These are phyloP conservation scores for Scelioninae gen. 2 DNA, from an alignment of 2,888 invertebrate species.

Conservation along the genomic window DNA sequence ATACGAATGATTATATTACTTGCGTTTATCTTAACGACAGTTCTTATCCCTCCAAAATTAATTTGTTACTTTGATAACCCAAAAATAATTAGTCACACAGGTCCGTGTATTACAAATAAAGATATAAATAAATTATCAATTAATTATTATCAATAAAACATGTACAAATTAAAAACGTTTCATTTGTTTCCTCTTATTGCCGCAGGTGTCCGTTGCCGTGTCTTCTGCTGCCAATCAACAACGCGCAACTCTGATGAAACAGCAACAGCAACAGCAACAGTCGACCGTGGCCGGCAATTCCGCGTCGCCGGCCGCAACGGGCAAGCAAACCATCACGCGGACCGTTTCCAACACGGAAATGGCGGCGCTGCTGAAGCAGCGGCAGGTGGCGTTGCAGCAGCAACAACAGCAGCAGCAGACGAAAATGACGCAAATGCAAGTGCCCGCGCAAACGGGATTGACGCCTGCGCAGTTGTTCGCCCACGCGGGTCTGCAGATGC, in stretches of 20 bases:
- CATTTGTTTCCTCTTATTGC: too few species aligned
- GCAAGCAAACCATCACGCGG: conserved; percentile 76
- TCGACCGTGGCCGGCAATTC: conserved; percentile 58
- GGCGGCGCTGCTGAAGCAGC: conserved; percentile 78
- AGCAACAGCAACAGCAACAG: conserved; percentile 57
- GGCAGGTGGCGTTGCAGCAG: conserved; percentile 72
- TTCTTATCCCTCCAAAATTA: too few species aligned
- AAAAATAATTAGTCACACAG: too few species aligned
- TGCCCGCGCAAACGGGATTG: conserved; percentile 69
- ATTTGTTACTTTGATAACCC: too few species aligned
- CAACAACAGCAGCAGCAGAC: conserved; percentile 76
- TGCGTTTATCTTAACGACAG: too few species aligned
- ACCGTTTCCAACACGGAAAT: conserved; percentile 79
- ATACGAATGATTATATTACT: too few species aligned
- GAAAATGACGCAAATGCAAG: conserved; percentile 74
- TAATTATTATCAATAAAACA: too few species aligned
- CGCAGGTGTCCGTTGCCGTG: conserved; percentile 71
- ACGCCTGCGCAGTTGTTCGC: conserved; percentile 79
- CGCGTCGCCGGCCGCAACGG: conserved; percentile 62
- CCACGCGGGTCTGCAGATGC: conserved; percentile 77
- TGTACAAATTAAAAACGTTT: too few species aligned
- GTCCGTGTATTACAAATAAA: too few species aligned
- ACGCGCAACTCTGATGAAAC: conserved; percentile 71
- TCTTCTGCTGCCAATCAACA: conserved; percentile 66
- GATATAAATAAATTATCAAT: too few species aligned